Base-by-base conservation (phyloP, 2,888 invertebrate species). In the Aphelenchoides bicaudatus region DNA sequence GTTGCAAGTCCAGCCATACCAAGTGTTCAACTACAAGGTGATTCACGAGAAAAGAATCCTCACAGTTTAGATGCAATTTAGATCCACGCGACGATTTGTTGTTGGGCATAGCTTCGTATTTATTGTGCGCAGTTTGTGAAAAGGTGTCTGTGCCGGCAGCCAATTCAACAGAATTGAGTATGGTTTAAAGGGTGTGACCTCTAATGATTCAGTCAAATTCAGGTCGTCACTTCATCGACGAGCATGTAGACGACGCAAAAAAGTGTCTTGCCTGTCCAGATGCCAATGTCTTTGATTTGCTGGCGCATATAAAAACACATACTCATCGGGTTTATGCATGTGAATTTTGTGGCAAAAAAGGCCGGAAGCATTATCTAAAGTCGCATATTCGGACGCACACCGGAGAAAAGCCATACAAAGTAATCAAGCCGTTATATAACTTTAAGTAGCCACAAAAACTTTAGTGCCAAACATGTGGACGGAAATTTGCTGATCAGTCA, bases 331-430 rank as follows among this genome's bases (percentile, higher is more conserved):
- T 72, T n/a, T 73, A 72, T 47, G 70, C 68, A 10, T 73, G 73
- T 39, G 56, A 65, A 43, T 68, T 66, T 29, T 73, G 73, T 55
- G 73, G 73, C 34, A 73, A 73, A 52, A 57, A 70, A 56, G 71
- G 71, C 6, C 53, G 67, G 6, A 67, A 68, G 19, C 67, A 73
- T 47, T 70, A 63, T 39, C 25, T 73, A 30, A 66, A 66, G 55
- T 61, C 69, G 1, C 73, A 73, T 43, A 61, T 73, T 16, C 51
- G 73, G 10, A 68, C 64, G 0, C 73, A 73, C 48, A 70, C 72
- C 1, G 72, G 72, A 39, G 73, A 72, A 43, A 50, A 65, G 27
- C 72, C 72, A 0, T 71, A 58, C 48, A 50, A 51, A 8, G 70
- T 71, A 25, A 62, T 58, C 3, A 30, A n/a, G 10, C n/a, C 37